Conservation (phyloP, 2,113 vertebrate genomes). For the Oreocharis arfaki region DNA sequence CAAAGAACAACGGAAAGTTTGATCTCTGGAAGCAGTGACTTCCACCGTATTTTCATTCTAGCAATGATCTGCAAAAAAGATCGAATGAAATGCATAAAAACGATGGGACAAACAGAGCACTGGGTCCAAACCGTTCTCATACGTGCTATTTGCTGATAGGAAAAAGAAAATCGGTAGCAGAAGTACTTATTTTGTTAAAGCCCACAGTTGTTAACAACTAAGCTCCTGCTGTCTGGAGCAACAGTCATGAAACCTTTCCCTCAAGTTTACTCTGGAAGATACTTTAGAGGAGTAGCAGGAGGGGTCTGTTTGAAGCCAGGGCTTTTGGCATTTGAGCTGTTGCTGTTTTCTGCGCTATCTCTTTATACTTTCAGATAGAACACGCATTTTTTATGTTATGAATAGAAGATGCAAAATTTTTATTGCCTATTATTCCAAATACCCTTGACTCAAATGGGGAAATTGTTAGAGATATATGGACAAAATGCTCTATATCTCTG, state of each 20-base stretch:
- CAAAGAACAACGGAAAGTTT: slow-evolving; percentile 66
- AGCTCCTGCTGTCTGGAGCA: background rate
- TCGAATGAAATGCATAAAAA: slow-evolving; percentile 26
- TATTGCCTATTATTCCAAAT: background rate
- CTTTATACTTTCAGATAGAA: background rate
- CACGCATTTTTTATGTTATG: background rate
- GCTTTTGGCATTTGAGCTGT: background rate
- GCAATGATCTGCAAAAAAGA: background rate
- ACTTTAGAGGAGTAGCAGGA: background rate
- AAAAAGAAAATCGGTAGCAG: background rate
- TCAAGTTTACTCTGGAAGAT: background rate
- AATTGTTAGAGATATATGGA: background rate
- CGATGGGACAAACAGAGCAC: background rate
- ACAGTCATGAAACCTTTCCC: background rate
- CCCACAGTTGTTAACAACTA: background rate
- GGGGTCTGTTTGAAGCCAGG: background rate
- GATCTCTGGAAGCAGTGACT: slow-evolving; percentile 32
- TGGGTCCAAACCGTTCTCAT: background rate
- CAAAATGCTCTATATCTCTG: background rate
- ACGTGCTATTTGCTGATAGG: background rate
- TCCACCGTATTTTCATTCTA: slow-evolving; percentile 26
- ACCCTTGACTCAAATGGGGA: background rate
- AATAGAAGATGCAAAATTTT: background rate
- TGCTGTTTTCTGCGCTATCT: background rate
- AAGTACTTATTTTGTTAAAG: background rate